Percentiles rank a stretch among this genome's conserved stretches.
phyloP scores from a whole-genome alignment of 2,113 vertebrate genomes.

The Bagarius yarrelli region DNA sequence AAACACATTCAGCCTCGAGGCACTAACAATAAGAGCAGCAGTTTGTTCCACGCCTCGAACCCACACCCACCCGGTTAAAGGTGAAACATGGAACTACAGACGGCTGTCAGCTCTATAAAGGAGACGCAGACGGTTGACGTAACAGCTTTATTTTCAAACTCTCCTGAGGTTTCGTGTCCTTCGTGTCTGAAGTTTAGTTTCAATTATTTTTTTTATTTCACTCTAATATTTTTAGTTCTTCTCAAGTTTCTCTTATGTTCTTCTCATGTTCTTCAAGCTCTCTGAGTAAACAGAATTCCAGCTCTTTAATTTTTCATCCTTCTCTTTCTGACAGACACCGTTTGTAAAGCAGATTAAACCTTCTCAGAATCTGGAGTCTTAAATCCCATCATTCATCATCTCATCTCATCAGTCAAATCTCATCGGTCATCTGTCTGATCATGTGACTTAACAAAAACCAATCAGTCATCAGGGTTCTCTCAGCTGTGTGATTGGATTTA shows the following conservation, averaged over 20 bases:
- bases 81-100: neutral
- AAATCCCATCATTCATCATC: constrained; percentile 49
- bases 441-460: neutral
- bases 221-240: no score
- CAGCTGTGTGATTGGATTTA: neutral
- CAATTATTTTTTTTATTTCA: no score
- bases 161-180: no score
- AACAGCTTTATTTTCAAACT: no score
- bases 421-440: constrained; percentile 37
- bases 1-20: neutral
- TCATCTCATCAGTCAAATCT: no score
- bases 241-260: neutral
- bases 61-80: neutral
- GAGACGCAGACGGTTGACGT: no score
- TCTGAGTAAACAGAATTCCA: neutral
- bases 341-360: neutral
- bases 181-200: no score
- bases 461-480: no score
- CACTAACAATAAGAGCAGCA: neutral
- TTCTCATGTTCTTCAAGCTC: neutral
- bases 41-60: neutral
- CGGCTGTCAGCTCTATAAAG: no score
- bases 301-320: neutral
- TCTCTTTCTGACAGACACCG: neutral
- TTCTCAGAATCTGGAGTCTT: constrained; percentile 12